phyloP scores from a whole-genome alignment of 2,888 invertebrate species.

The Axea sp. region DNA sequence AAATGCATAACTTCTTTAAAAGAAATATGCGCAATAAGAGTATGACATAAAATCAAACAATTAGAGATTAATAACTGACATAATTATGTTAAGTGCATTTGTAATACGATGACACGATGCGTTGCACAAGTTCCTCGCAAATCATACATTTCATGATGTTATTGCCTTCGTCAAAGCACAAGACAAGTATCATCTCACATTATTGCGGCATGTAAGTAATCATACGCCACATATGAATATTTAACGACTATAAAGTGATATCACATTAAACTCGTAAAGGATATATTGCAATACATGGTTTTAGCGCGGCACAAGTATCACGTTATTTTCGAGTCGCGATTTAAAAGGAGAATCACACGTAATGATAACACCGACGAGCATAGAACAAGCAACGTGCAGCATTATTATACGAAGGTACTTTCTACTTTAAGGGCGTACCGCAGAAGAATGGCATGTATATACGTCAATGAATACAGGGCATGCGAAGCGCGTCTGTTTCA shows the following conservation, averaged over 20 bases:
- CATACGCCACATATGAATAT: slow-evolving; percentile 53
- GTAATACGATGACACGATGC: slow-evolving; percentile 56
- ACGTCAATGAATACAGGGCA: slow-evolving; percentile 57
- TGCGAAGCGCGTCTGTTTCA: slow-evolving; percentile 55
- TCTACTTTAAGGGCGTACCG: slow-evolving; percentile 63
- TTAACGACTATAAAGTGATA: slow-evolving; percentile 59
- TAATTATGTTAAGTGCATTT: slow-evolving; percentile 48
- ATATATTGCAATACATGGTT: slow-evolving; percentile 52
- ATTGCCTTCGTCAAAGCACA: slow-evolving; percentile 40
- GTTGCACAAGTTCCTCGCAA: slow-evolving; percentile 54
- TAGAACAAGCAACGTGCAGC: slow-evolving; percentile 35
- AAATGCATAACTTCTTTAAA: neutral
- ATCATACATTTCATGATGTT: slow-evolving; percentile 43
- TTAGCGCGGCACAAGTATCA: slow-evolving; percentile 56
- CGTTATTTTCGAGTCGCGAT: slow-evolving; percentile 47
- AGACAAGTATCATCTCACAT: slow-evolving; percentile 48
- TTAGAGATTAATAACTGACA: slow-evolving; percentile 44
- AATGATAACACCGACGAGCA: slow-evolving; percentile 51
- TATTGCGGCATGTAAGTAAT: slow-evolving; percentile 59
- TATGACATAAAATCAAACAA: slow-evolving; percentile 30
- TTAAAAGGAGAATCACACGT: slow-evolving; percentile 58
- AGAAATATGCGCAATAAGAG: neutral
- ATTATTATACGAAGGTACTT: slow-evolving; percentile 62
- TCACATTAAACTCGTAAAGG: slow-evolving; percentile 60
- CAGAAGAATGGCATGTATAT: slow-evolving; percentile 57